Evolutionary conservation across 2,113 vertebrate genomes (phyloP), one percentile per base, ranked within the genome.

Genomic region (Oreochromis aureus): DNA sequence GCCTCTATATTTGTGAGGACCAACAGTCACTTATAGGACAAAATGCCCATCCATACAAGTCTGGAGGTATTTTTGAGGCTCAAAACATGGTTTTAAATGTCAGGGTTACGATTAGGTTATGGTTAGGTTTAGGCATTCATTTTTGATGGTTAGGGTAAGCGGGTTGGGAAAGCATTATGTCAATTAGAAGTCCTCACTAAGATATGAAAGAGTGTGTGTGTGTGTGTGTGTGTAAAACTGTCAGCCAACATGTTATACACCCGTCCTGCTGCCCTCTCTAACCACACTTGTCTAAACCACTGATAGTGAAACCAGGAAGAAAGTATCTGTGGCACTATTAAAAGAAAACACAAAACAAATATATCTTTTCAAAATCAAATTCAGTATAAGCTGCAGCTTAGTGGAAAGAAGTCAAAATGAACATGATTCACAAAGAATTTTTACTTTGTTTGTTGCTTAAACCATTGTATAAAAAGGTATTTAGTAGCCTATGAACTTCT

Each of bases 391-490:
- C 0, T 2, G 6, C 34, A 39, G 22, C 3, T 71, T 13, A 44
- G 7, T 71, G 66, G 39, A 24, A 71, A 6, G 5, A 16, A 16
- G 22, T 10, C 2, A 73, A 46, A 24, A 44, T 73, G 39, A 13
- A 44, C 12, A 44, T 16, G 7, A 4, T 44, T 24, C 13, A 24
- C n/a, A 44, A 59, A 16, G 1, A 44, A 9, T 0, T 0, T 22
- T 9, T 24, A 5, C n/a, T 71, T 71, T 44, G 15, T 71, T 71
- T 22, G 13, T 24, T 71, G n/a, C 5, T 41, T 41, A 44, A 71
- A 71, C 39, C 7, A 44, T 6, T 44, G n/a, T 13, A 71, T 44
- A 44, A 24, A 44, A 44, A 44, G n/a, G 27, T 46, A 34, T 63
- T 59, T 51, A 80, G 51, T 32, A 2, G 66, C 39, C 12, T 6